Percentiles rank a stretch among this genome's conserved stretches.
Evolutionary conservation across 2,113 vertebrate genomes (phyloP).

Genomic region (Grallaria varia): DNA sequence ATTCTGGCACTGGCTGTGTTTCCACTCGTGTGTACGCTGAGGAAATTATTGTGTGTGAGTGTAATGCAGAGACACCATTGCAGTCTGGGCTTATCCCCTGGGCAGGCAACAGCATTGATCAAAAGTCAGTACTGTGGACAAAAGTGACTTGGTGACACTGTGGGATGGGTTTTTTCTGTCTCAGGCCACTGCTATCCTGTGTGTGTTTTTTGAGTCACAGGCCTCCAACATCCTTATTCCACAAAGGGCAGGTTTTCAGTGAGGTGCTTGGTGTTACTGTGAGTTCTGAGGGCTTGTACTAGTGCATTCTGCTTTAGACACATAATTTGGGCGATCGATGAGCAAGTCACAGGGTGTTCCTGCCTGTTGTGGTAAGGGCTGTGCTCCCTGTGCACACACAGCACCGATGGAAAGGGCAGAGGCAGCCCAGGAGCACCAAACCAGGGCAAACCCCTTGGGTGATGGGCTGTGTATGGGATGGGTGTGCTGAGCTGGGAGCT

Average conservation of each 20-base stretch:
- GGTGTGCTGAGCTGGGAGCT: background rate
- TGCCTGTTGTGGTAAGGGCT: background rate
- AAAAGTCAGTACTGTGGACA: background rate
- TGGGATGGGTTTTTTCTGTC: background rate
- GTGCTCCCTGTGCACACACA: background rate
- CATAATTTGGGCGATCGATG: fast-evolving
- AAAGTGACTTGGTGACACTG: background rate
- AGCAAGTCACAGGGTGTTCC: background rate
- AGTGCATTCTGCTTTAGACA: background rate
- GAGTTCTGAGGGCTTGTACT: background rate
- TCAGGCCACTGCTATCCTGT: background rate
- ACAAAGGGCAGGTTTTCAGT: background rate
- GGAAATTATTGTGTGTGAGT: constrained; percentile 55
- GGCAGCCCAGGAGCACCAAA: background rate
- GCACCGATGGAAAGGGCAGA: background rate
- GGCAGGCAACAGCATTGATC: background rate
- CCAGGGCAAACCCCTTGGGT: background rate
- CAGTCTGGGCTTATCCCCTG: background rate
- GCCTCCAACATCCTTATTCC: background rate
- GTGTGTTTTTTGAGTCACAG: background rate
- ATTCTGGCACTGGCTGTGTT: constrained; percentile 26
- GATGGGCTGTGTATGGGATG: background rate
- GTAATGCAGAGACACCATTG: constrained; percentile 5
- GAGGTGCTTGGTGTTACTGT: background rate
- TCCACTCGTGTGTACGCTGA: background rate